Evolutionary conservation across 2,113 vertebrate species (phyloP), one percentile per base, ranked within the genome.

Genomic region (Labeo catla): DNA sequence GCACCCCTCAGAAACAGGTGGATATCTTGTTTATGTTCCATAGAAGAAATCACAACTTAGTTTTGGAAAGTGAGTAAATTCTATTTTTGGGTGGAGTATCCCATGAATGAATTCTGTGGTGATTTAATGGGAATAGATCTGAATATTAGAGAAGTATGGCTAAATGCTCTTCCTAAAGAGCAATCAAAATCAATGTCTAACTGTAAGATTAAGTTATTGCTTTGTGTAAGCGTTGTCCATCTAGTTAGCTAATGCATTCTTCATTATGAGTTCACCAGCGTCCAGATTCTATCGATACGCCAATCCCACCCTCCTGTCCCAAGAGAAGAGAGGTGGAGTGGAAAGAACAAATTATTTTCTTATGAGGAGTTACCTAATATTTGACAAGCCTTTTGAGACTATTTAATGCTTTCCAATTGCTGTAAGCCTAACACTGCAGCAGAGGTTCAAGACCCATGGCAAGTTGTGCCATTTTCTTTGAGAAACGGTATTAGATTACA

Each of bases 291-390:
- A 57, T 54, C n/a, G 36, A 47, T 61, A 86, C 7, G 8, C 10
- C 68, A 86, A 74, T 86, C 85, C 66, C 85, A 86, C 85, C 79
- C 79, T 43, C 12, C 74, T 1, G 3, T 63, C 79, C 52, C 39
- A 49, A 16, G 68, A 82, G 66, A 72, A 57, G 34, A 39, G 49
- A 54, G 34, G 49, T 83, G 81, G 81, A 50, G 59, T 47, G 47
- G 80, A 70, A 70, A 82, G 15, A 34, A 68, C 2, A 7, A 50
- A 68, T 21, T 0, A 23, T n/a, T 15, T 65, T 15, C 6, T 65
- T n/a, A n/a, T 65, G n/a, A 81, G 13, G 4, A 2, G 45, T 81
- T 65, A 81, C 61, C 45, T 21, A 70, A 82, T 70, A 36, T 52
- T 52, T 82, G 16, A 81, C 39, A 45, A 65, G 61, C 28, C 81